Evolutionary conservation across 2,888 invertebrate species (phyloP).

Genomic region (Terebella lapidaria): DNA sequence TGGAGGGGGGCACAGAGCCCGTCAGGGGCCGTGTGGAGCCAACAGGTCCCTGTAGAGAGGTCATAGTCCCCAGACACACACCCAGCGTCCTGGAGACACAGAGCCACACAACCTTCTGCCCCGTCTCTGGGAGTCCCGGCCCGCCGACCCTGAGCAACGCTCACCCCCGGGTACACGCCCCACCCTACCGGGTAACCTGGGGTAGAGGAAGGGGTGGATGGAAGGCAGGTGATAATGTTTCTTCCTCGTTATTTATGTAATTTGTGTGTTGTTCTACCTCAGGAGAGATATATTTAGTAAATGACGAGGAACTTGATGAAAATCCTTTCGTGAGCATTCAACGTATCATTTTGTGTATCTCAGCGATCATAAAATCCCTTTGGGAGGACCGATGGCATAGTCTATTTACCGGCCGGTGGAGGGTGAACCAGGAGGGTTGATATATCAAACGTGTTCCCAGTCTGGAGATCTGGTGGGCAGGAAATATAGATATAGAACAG

Average conservation of each 20-base stretch:
- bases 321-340: too few relatives aligned
- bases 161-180: neutral
- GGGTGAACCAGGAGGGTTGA: too few relatives aligned
- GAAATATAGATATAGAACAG: too few relatives aligned
- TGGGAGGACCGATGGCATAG: too few relatives aligned
- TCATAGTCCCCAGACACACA: conserved; percentile 12
- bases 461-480: too few relatives aligned
- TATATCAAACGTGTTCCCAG: too few relatives aligned
- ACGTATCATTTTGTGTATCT: too few relatives aligned
- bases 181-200: neutral
- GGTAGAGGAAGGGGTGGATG: neutral
- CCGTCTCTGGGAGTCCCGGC: neutral
- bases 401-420: too few relatives aligned
- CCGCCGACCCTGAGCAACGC: neutral
- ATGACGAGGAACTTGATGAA: too few relatives aligned
- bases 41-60: neutral
- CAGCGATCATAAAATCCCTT: too few relatives aligned
- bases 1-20: neutral
- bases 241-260: neutral
- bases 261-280: too few relatives aligned
- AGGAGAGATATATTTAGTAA: too few relatives aligned
- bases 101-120: neutral
- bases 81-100: neutral
- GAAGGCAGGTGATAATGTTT: neutral
- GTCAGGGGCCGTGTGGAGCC: neutral